phyloP scores from a whole-genome alignment of 2,797 vertebrate species.

The Galaxias olidus region DNA sequence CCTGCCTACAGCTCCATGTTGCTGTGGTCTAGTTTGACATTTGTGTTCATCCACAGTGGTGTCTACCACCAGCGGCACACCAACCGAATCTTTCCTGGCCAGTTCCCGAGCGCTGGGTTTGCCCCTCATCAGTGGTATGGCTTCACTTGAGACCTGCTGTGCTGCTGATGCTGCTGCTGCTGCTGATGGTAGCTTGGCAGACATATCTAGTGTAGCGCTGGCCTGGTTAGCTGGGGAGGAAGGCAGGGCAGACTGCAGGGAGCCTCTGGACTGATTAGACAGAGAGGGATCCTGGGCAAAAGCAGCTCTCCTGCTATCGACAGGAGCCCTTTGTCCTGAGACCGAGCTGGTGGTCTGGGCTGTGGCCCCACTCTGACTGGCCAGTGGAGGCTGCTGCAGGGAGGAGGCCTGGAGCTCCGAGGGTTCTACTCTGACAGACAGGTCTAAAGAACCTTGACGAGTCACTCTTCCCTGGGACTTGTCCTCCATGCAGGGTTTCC shows the following conservation, averaged over 20 bases:
- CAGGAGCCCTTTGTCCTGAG: conserved; percentile 10
- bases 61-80: conserved; percentile 58
- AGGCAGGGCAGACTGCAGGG: conserved; percentile 8
- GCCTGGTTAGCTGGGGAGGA: conserved; percentile 64
- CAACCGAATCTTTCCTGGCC: conserved; percentile 50
- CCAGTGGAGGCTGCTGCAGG: no score
- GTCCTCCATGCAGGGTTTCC: no score
- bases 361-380: no score
- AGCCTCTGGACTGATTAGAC: conserved; percentile 25
- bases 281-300: conserved; percentile 11
- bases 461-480: no score
- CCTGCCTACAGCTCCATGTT: conserved; percentile 15
- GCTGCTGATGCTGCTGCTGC: conserved; percentile 13
- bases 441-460: no score
- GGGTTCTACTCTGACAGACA: no score
- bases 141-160: conserved; percentile 28
- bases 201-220: conserved; percentile 69
- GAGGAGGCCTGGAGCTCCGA: no score
- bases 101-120: conserved; percentile 49
- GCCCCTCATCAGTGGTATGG: conserved; percentile 52
- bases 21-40: conserved; percentile 13
- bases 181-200: conserved; percentile 24
- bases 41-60: conserved; percentile 19
- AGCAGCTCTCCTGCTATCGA: conserved; percentile 19
- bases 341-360: not conserved